phyloP scores from a whole-genome alignment of 2,888 invertebrate species.

The Acrobasis suavella region DNA sequence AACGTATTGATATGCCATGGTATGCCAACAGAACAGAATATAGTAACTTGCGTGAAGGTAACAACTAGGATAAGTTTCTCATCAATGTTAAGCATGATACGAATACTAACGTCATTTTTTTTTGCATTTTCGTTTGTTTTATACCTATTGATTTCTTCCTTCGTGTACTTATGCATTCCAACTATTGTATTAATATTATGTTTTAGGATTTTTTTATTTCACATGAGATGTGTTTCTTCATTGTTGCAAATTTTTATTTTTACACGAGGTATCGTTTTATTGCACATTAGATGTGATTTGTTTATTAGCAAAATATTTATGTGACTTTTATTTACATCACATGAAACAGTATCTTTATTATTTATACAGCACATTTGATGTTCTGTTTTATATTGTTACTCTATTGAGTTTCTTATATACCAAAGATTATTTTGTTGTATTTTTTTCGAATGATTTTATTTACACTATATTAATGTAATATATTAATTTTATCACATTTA shows the following conservation, averaged over 20 bases:
- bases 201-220: neutral
- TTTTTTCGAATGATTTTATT: slow-evolving; percentile 30
- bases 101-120: neutral
- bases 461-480: slow-evolving; percentile 1
- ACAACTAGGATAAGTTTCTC: neutral
- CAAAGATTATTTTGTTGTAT: slow-evolving; percentile 49
- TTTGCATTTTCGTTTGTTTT: slow-evolving; percentile 3
- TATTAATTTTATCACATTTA: neutral
- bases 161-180: slow-evolving; percentile 17
- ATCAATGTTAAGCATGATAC: neutral
- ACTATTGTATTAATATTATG: neutral
- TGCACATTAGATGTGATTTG: slow-evolving; percentile 20
- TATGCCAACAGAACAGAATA: neutral
- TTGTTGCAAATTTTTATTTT: slow-evolving; percentile 4
- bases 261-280: neutral
- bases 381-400: slow-evolving; percentile 33
- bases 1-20: neutral
- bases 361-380: slow-evolving; percentile 45
- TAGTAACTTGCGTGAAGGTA: neutral
- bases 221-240: slow-evolving; percentile 10
- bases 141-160: slow-evolving; percentile 5
- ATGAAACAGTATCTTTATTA: slow-evolving; percentile 12
- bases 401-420: slow-evolving; percentile 38
- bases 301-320: slow-evolving; percentile 11
- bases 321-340: slow-evolving; percentile 12